A percentile compares a stretch with the other conserved stretches of the same genome.
Evolutionary conservation across 2,113 vertebrate genomes (phyloP).

Genomic region (Emydura subglobosa): DNA sequence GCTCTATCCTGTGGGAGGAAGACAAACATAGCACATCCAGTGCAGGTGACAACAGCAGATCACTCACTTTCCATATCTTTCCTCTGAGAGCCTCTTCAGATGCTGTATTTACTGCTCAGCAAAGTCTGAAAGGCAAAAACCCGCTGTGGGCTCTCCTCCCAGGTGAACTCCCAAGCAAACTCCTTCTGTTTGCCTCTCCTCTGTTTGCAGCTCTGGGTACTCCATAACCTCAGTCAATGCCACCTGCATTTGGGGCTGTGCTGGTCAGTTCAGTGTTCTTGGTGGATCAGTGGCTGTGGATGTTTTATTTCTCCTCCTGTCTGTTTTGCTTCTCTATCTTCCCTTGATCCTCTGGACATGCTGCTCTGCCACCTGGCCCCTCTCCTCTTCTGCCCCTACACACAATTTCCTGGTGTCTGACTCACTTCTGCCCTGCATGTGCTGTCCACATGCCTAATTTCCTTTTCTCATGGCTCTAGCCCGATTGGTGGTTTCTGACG

Average conservation of each 20-base stretch:
- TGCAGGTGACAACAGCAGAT: too few species aligned
- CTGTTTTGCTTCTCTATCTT: neutral
- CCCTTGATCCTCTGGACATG: fast-evolving
- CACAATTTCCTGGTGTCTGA: neutral
- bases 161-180: too few species aligned
- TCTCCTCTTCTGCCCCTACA: neutral
- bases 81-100: too few species aligned
- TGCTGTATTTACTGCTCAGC: too few species aligned
- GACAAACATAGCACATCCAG: too few species aligned
- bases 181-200: too few species aligned
- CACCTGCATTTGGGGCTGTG: neutral
- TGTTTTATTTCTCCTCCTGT: neutral
- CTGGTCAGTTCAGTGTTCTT: neutral
- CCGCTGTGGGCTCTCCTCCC: too few species aligned
- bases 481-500: neutral
- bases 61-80: too few species aligned
- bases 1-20: too few species aligned
- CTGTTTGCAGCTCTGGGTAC: neutral
- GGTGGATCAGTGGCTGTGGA: neutral
- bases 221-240: fast-evolving
- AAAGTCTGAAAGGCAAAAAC: too few species aligned
- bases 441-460: neutral
- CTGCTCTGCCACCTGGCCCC: neutral
- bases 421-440: neutral
- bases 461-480: neutral